Percentiles rank a stretch among this genome's conserved stretches.
These are phyloP conservation scores for Protaetia brevitarsis DNA, from an alignment of 1,140 invertebrate genomes.

Conservation along the genomic window DNA sequence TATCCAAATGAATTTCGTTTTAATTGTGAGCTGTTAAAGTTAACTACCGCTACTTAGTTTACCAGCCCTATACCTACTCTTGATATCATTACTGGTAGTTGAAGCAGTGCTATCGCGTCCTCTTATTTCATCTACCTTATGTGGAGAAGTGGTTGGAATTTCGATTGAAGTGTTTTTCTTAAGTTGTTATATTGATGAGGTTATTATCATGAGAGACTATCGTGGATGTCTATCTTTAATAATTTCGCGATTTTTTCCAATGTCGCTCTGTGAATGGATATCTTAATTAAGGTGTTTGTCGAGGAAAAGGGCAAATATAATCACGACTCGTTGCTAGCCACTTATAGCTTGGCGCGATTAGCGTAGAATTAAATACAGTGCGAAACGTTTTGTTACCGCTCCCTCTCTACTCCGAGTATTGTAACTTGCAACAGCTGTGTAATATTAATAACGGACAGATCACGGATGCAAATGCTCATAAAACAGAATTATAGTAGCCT, in stretches of 20 bases:
- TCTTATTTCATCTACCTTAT: neutral
- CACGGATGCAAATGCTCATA: neutral
- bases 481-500: too few relatives aligned
- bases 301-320: constrained; percentile 14
- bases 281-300: constrained; percentile 14
- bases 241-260: constrained; percentile 7
- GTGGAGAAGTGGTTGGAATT: neutral
- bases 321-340: neutral
- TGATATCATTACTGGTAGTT: neutral
- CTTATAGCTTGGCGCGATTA: neutral
- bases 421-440: neutral
- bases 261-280: constrained; percentile 9
- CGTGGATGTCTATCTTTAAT: neutral
- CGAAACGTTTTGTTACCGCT: neutral
- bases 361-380: neutral
- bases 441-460: neutral
- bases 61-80: too few relatives aligned
- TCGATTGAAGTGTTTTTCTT: constrained; percentile 15
- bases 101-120: neutral
- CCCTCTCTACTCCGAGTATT: too few relatives aligned
- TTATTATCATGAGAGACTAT: neutral
- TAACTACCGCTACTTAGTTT: too few relatives aligned
- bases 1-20: too few relatives aligned
- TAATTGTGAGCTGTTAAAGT: too few relatives aligned
- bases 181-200: neutral